Percentiles rank a stretch among this genome's conserved stretches.
Evolutionary conservation across 1,140 invertebrate species (phyloP).

Genomic region (Scaptomyza graminum): DNA sequence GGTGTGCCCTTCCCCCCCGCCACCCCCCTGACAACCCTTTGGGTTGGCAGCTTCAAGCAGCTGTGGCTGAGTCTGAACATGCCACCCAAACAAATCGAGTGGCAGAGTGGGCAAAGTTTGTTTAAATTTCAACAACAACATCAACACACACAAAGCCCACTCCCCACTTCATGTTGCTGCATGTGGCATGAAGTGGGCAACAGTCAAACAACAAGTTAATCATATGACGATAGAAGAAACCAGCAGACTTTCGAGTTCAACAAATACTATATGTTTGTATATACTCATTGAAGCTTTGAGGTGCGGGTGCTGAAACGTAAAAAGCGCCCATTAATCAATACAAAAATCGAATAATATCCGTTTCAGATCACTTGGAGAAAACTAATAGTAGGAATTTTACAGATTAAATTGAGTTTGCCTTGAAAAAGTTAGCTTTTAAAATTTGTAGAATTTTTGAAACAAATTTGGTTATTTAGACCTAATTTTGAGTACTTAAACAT

Average conservation of each 20-base stretch:
- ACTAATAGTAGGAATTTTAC: conserved; percentile 34
- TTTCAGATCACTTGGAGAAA: conserved; percentile 56
- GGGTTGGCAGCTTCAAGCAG: conserved; percentile 33
- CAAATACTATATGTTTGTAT: background rate
- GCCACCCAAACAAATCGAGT: conserved; percentile 63
- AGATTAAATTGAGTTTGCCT: conserved; percentile 33
- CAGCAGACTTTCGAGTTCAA: background rate
- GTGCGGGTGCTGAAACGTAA: conserved; percentile 37
- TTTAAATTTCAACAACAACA: conserved; percentile 67
- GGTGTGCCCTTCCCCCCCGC: background rate
- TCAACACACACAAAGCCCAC: conserved; percentile 31
- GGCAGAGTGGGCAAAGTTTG: conserved; percentile 26
- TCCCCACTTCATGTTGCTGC: conserved; percentile 11
- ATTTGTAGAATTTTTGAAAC: too few relatives aligned
- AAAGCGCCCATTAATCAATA: conserved; percentile 68
- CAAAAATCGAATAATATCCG: conserved; percentile 63
- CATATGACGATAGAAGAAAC: conserved; percentile 35
- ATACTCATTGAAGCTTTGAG: background rate
- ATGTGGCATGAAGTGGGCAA: conserved; percentile 21
- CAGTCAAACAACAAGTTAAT: conserved; percentile 56
- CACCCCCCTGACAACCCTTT: too few relatives aligned
- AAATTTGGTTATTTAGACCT: background rate
- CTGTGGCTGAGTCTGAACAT: conserved; percentile 55
- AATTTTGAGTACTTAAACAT: too few relatives aligned
- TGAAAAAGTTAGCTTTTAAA: too few relatives aligned